phyloP scores from a whole-genome alignment of 2,888 invertebrate species.

The Bombylius major region DNA sequence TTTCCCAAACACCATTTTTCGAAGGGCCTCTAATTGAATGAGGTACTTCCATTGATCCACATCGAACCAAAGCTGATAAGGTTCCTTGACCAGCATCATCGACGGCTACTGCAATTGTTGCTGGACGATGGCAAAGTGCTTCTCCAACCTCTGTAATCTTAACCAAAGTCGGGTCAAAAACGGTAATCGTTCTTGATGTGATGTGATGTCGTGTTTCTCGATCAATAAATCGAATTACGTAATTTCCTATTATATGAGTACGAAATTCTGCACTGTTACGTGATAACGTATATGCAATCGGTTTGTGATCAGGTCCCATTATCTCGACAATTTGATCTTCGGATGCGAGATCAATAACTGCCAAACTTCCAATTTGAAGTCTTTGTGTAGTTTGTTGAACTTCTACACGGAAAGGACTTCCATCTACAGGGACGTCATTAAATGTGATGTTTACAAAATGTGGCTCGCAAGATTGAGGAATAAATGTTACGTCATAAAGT shows the following conservation, averaged over 20 bases:
- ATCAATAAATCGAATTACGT: conserved; percentile 54
- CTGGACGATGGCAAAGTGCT: conserved; percentile 67
- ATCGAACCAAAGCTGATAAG: conserved; percentile 64
- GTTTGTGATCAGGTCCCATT: conserved; percentile 49
- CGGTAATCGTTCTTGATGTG: conserved; percentile 57
- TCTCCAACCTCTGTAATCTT: conserved; percentile 63
- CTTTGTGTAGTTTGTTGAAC: conserved; percentile 59
- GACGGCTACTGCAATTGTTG: conserved; percentile 64
- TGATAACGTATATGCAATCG: conserved; percentile 47
- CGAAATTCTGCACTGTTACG: conserved; percentile 60
- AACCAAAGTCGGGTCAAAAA: conserved; percentile 63
- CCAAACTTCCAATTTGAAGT: conserved; percentile 49
- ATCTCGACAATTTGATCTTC: conserved; percentile 54
- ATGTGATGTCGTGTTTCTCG: conserved; percentile 47
- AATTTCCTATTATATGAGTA: conserved; percentile 60
- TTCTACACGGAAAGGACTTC: conserved; percentile 79
- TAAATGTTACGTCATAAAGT: conserved; percentile 82
- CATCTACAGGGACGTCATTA: conserved; percentile 82
- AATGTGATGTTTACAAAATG: conserved; percentile 91
- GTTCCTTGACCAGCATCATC: conserved; percentile 75
- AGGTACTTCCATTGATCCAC: conserved; percentile 69
- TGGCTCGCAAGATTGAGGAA: conserved; percentile 77
- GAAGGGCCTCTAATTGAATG: conserved; percentile 64
- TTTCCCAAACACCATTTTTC: conserved; percentile 61
- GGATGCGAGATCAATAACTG: conserved; percentile 49